Conservation (phyloP, 2,888 invertebrate genomes). For the Stictocephala bisonia region DNA sequence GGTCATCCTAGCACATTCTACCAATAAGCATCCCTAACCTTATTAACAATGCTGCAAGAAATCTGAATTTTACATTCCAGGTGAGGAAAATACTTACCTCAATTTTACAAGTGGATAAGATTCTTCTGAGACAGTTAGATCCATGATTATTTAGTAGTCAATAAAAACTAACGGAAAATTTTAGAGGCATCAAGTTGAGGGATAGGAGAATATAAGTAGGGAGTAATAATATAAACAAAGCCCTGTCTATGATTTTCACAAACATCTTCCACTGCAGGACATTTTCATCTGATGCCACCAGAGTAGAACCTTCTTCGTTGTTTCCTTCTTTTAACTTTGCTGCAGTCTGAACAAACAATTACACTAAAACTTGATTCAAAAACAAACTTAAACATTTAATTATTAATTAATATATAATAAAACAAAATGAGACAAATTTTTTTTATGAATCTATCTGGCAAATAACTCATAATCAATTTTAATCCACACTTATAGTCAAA, state of each 20-base stretch:
- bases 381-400: not conserved
- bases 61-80: too few relatives aligned
- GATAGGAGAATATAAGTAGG: constrained; percentile 16
- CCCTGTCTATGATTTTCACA: constrained; percentile 21
- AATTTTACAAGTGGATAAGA: too few relatives aligned
- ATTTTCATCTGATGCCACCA: not conserved
- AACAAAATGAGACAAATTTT: too few relatives aligned
- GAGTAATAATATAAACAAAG: not conserved
- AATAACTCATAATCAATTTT: too few relatives aligned
- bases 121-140: too few relatives aligned
- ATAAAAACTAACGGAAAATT: not conserved
- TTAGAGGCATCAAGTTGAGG: constrained; percentile 8
- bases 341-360: constrained; percentile 34
- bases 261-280: constrained; percentile 30
- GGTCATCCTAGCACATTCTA: too few relatives aligned
- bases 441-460: too few relatives aligned
- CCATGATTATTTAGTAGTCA: constrained; percentile 3
- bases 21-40: too few relatives aligned
- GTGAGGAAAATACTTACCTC: too few relatives aligned
- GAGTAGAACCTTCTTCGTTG: constrained; percentile 31
- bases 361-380: not conserved
- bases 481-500: too few relatives aligned
- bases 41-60: too few relatives aligned
- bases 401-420: not conserved
- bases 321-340: constrained; percentile 3